Conservation (phyloP, 2,113 vertebrate genomes). For the Alethe castanea region DNA sequence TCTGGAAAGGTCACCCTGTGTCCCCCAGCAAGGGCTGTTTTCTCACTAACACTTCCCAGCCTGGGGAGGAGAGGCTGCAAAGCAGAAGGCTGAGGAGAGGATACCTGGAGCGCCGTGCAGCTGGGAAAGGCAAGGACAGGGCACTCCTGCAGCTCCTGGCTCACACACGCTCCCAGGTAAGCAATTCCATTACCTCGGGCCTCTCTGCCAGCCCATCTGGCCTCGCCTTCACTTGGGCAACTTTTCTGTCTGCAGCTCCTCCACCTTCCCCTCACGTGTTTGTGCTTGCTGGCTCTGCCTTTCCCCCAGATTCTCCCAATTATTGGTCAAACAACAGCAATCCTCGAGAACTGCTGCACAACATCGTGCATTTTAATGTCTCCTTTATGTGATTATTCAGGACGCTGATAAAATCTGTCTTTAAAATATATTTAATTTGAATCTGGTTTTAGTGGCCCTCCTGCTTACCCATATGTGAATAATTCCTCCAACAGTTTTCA, state of each 20-base stretch:
- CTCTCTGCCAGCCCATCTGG: constrained; percentile 12
- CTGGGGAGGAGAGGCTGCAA: background rate
- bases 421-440: background rate
- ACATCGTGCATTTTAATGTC: background rate
- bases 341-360: background rate
- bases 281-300: background rate
- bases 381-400: background rate
- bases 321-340: background rate
- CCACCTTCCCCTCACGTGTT: background rate
- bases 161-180: background rate
- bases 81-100: too few species aligned
- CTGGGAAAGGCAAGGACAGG: background rate
- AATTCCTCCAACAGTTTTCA: background rate
- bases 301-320: background rate
- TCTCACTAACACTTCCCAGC: background rate
- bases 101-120: background rate
- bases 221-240: background rate
- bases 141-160: background rate
- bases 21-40: background rate
- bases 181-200: background rate
- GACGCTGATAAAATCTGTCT: background rate
- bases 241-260: background rate
- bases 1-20: background rate
- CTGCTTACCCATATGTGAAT: background rate
- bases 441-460: background rate